Conservation (phyloP, 2,888 invertebrate genomes). For the Rosalia funebris region DNA sequence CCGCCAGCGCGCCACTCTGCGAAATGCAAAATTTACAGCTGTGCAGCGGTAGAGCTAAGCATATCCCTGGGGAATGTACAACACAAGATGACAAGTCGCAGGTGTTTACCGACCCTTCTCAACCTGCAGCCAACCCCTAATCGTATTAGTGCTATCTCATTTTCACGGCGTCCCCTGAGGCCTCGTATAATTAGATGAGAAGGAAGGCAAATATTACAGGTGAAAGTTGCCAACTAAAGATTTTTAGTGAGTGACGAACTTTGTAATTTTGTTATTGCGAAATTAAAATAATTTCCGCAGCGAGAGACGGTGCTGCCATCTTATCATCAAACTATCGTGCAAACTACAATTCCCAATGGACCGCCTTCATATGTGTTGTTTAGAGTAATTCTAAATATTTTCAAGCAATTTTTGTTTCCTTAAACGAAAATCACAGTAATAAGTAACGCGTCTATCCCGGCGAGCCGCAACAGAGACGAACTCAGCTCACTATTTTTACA, state of each 20-base stretch:
- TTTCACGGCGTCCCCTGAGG: conserved; percentile 54
- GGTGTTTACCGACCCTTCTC: conserved; percentile 56
- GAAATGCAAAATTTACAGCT: conserved; percentile 58
- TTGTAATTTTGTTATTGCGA: conserved; percentile 36
- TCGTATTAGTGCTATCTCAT: conserved; percentile 60
- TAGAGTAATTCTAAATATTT: too few relatives aligned
- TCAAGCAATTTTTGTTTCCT: too few relatives aligned
- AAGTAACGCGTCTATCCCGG: too few relatives aligned
- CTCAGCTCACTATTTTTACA: too few relatives aligned
- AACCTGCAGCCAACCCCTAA: conserved; percentile 47
- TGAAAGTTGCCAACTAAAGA: conserved; percentile 33
- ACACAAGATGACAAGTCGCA: conserved; percentile 61
- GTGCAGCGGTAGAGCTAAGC: conserved; percentile 45
- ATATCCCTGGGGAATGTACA: conserved; percentile 57
- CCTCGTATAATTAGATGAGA: conserved; percentile 50
- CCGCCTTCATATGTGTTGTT: too few relatives aligned
- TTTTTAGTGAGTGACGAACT: conserved; percentile 32
- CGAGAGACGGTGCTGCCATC: too few relatives aligned
- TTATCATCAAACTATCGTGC: too few relatives aligned
- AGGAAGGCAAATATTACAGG: conserved; percentile 36
- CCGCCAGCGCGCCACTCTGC: conserved; percentile 48
- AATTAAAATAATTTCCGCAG: conserved; percentile 16
- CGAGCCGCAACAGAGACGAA: too few relatives aligned
- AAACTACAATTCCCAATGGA: too few relatives aligned
- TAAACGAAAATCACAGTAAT: too few relatives aligned